Evolutionary conservation across 2,113 vertebrate genomes (phyloP), one percentile per base, ranked within the genome.

Genomic region (Pantherophis guttatus): DNA sequence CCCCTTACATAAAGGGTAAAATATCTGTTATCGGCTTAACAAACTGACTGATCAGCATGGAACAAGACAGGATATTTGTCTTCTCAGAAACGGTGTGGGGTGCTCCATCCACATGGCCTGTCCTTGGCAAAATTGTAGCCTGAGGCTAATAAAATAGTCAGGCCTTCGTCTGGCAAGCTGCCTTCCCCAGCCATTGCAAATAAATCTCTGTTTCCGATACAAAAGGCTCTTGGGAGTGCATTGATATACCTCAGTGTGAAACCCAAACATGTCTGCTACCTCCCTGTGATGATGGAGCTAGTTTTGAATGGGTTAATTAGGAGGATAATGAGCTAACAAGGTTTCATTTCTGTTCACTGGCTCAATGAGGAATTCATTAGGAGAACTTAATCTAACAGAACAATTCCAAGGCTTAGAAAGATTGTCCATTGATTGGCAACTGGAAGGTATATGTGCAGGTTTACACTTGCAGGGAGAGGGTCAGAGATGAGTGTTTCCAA

Each of bases 301-400:
- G 96, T 97, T 96, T 97, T 97, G 97, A 97, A 97, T 97, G 97
- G 97, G 97, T 98, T 98, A 98, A 97, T 97, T 97, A 98, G 97
- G 96, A 97, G 96, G 97, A 97, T 97, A 97, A 97, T 98, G 97
- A 97, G 97, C 96, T 97, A 98, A 98, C 97, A 98, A 97, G 97
- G 96, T 96, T 96, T 97, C 96, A 96, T 97, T 97, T 97, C 95
- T 97, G 97, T 97, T 97, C 96, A 93, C 94, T 93, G 97, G 95
- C 96, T 97, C 97, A 98, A 97, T 97, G 97, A 97, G 96, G 96
- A 97, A 97, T 97, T 98, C 97, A 98, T 98, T 97, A 97, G 95
- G 95, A 94, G 94, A 93, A 95, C 97, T 97, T 97, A 97, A 97
- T 97, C 96, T 96, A 97, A 97, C 95, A 93, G 96, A 97, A 97